phyloP scores from a whole-genome alignment of 2,888 invertebrate genomes.

The Anodontia alba region DNA sequence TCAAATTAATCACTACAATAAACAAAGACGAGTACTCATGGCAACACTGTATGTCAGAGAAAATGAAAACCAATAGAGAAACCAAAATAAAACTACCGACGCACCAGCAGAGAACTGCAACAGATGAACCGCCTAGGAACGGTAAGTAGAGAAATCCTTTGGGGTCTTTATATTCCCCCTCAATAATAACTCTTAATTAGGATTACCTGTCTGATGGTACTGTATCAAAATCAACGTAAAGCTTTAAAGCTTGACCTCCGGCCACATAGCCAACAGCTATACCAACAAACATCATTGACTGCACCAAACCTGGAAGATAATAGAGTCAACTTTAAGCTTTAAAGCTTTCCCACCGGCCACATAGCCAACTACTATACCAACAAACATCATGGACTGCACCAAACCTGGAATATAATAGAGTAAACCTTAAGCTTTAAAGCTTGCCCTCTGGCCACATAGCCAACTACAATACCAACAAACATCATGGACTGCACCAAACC shows the following conservation, averaged over 20 bases:
- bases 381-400: background rate
- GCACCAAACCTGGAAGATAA: background rate
- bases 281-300: background rate
- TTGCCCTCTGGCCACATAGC: background rate
- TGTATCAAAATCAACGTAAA: constrained; percentile 2
- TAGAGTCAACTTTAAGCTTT: background rate
- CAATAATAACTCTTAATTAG: no score
- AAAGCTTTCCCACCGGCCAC: background rate
- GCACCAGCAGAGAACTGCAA: no score
- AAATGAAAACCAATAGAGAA: no score
- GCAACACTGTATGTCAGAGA: no score
- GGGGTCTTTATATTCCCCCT: no score
- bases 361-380: background rate
- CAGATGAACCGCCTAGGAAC: no score
- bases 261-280: background rate
- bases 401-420: background rate
- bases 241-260: background rate
- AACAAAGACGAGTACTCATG: no score
- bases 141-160: no score
- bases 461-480: background rate
- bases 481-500: background rate
- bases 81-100: no score
- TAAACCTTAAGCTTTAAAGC: background rate
- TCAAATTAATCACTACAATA: no score
- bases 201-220: background rate